phyloP scores from a whole-genome alignment of 1,140 invertebrate species.

The Trissolcus basalis region DNA sequence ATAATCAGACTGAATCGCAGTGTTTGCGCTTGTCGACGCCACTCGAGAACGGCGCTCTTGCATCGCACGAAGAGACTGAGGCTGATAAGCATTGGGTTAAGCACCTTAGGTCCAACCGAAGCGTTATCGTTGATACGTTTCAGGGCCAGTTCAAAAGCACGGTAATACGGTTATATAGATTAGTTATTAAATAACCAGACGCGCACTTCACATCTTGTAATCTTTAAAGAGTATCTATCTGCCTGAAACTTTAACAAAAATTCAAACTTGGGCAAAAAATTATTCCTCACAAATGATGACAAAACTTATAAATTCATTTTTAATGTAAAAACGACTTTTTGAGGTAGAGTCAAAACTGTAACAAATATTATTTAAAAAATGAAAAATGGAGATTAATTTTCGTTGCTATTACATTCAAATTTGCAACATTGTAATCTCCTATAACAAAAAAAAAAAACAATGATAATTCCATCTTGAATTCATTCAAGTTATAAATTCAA shows the following conservation, averaged over 20 bases:
- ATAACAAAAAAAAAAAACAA: slow-evolving; percentile 22
- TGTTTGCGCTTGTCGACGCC: slow-evolving; percentile 60
- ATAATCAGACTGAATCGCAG: slow-evolving; percentile 57
- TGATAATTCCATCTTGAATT: slow-evolving; percentile 35
- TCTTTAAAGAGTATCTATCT: too few species aligned
- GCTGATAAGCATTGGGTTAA: slow-evolving; percentile 81
- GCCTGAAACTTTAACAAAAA: too few species aligned
- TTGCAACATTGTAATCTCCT: slow-evolving; percentile 24
- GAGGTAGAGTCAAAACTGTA: too few species aligned
- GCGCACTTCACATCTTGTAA: too few species aligned
- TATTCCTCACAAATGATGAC: too few species aligned
- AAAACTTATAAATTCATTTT: too few species aligned
- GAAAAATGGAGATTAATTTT: neutral
- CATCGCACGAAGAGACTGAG: slow-evolving; percentile 72
- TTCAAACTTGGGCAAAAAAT: too few species aligned
- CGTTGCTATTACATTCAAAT: slow-evolving; percentile 2
- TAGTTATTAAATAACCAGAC: too few species aligned
- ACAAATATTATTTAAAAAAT: too few species aligned
- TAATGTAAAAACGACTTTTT: too few species aligned
- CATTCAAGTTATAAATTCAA: slow-evolving; percentile 7
- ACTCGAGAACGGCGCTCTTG: slow-evolving; percentile 67
- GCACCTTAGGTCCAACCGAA: slow-evolving; percentile 79
- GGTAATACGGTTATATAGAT: too few species aligned
- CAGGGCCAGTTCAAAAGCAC: slow-evolving; percentile 85
- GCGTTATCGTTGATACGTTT: slow-evolving; percentile 83